Evolutionary conservation across 92 coral and sea anemone genomes (phyloP).

Genomic region (Pocillopora grandis): DNA sequence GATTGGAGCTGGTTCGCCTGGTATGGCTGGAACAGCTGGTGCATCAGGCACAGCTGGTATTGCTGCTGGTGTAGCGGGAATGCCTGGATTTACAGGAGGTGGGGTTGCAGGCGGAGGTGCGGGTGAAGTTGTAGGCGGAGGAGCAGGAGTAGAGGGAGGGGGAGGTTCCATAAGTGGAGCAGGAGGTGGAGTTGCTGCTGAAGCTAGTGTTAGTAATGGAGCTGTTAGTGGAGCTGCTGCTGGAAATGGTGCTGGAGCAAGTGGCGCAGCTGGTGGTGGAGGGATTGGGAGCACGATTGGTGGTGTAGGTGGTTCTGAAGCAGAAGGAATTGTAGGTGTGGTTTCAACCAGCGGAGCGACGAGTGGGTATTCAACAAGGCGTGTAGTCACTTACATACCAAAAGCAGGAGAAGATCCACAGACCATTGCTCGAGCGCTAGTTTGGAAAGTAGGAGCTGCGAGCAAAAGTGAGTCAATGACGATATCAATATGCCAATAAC

Average conservation of each 20-base stretch:
- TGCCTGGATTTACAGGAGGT: background rate
- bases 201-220: background rate
- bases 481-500: background rate
- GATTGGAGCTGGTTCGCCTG: background rate
- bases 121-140: background rate
- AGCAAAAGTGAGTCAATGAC: background rate
- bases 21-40: background rate
- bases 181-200: constrained; percentile 18
- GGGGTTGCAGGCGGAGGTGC: constrained; percentile 27
- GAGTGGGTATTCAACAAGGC: background rate
- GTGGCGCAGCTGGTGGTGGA: background rate
- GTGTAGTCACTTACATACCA: background rate
- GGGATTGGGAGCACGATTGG: background rate
- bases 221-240: background rate
- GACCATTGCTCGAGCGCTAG: background rate
- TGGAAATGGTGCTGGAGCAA: background rate
- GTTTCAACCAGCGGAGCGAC: background rate
- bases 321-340: background rate
- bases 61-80: constrained; percentile 10
- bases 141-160: constrained; percentile 16
- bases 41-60: background rate
- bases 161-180: constrained; percentile 28
- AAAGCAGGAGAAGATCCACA: constrained; percentile 26
- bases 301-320: background rate
- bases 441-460: constrained; percentile 24